Base-by-base conservation (phyloP, 2,888 invertebrate species). In the Melolontha melolontha region DNA sequence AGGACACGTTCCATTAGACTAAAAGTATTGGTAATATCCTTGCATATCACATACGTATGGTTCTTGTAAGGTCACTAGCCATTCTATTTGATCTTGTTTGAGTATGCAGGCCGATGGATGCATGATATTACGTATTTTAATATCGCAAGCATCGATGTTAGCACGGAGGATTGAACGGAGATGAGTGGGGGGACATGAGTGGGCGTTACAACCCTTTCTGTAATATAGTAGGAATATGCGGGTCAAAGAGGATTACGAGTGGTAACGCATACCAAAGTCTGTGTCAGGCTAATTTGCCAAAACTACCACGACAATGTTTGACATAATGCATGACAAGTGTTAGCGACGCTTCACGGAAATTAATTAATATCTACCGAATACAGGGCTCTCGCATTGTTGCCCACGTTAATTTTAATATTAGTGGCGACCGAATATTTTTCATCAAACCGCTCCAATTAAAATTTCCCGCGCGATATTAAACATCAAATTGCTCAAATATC, bases 371-470 rank as follows among this genome's bases (percentile, higher is more conserved):
- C 72, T 63, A 71, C 71, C 71, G 73, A 74, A 74, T 71, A 71
- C 70, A 66, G 68, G 75, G 72, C 44, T 57, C 73, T 74, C 73
- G 76, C 75, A 73, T 71, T 75, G 77, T 73, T 75, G 75, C 76
- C 72, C 73, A 72, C 76, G 75, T 78, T 79, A 79, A 79, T 79
- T 80, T 78, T 78, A 78, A 79, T 81, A 80, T 79, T 77, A 79
- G 79, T 77, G 79, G 73, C 72, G 76, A 73, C 75, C 77, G 17
- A 10, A 79, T 79, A 78, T 79, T 80, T 80, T 80, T 80, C 79
- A 80, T 80, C 78, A 79, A 79, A 75, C 75, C 73, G 57, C 68
- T 72, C 72, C 78, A 78, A 78, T 79, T 78, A 76, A 77, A 77
- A 78, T 77, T 76, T 76, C 75, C 42, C 72, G 75, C 74, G 71